Conservation (phyloP, 35 echinoderm and acorn worm genomes). For the Nesometra sesokonis region DNA sequence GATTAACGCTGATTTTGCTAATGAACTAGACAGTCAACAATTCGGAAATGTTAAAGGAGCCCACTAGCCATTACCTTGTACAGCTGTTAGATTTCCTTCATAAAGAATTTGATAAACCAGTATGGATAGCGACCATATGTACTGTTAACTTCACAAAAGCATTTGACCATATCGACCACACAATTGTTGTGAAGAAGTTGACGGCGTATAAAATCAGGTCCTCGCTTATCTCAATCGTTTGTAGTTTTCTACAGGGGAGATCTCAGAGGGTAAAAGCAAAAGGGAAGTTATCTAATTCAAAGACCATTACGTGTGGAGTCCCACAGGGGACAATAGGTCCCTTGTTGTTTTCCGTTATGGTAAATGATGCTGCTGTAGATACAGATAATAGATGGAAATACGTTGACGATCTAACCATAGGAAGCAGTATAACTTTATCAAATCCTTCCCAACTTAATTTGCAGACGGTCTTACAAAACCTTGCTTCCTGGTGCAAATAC, state of each 20-base stretch:
- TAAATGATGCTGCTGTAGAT: no score
- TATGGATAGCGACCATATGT: background rate
- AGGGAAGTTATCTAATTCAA: no score
- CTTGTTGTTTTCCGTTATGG: no score
- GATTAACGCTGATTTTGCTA: conserved; percentile 8
- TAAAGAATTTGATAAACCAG: conserved; percentile 20
- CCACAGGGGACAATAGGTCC: no score
- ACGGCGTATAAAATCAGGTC: background rate
- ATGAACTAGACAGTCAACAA: conserved; percentile 2
- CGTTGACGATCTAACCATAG: no score
- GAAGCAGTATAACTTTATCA: no score
- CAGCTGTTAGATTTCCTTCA: conserved; percentile 13
- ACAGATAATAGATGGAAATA: no score
- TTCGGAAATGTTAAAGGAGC: conserved; percentile 23
- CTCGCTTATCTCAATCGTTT: conserved; percentile 12
- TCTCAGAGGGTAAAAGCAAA: background rate
- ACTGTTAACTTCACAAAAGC: conserved; percentile 27
- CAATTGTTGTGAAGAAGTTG: conserved; percentile 14
- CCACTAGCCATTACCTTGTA: conserved; percentile 32
- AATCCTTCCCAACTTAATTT: no score
- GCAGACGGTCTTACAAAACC: no score
- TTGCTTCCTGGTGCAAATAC: no score
- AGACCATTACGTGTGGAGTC: no score
- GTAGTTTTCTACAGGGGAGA: conserved; percentile 10
- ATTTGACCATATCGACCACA: conserved; percentile 30